Evolutionary conservation across 1,140 invertebrate species (phyloP), one percentile per base, ranked within the genome.

Genomic region (Pseudobourletiella spinata): DNA sequence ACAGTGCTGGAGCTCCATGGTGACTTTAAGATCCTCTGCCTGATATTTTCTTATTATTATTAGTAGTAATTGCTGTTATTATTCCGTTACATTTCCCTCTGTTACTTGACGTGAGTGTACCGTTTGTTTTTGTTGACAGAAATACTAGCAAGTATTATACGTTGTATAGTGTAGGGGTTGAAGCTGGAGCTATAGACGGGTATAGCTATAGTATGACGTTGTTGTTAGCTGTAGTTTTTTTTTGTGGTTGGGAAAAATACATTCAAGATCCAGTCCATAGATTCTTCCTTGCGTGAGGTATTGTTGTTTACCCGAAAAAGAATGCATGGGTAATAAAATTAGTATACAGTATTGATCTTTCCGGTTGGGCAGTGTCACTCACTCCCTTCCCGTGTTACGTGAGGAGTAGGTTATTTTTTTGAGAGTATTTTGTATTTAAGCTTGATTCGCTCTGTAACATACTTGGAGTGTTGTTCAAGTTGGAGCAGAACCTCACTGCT

Each of bases 1-100:
- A 59, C 61, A 69, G 67, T 61, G 46, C 67, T 63, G 64, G 63
- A 57, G 67, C 67, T 57, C 63, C 64, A 48, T 65, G 67, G 67
- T 69, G 56, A 64, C 32, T 46, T 57, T 24, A 50, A 20, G 14
- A 26, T 28, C 20, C 28, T 54, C 28, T 54, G 50, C 16, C 22
- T 28, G 6, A 26, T 11, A 54, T 30, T 16, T 3, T 54, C 25
- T 51, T 6, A 25, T 51, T 22, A 51, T 51, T 25, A 3, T 18
- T 51, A 51, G 6, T 18, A 11, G n/a, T n/a, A n/a, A 11, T 39
- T 39, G 35, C 35, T 39, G n/a, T 39, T 39, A 39, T 39, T 39
- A 39, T 39, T 39, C 11, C n/a, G 8, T 39, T 39, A 39, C 35
- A 14, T 46, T 46, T 46, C 8, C 44, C 18, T 18, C 4, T 11